Evolutionary conservation across 1,140 invertebrate species (phyloP).

Genomic region (Drosophila tsacasi): DNA sequence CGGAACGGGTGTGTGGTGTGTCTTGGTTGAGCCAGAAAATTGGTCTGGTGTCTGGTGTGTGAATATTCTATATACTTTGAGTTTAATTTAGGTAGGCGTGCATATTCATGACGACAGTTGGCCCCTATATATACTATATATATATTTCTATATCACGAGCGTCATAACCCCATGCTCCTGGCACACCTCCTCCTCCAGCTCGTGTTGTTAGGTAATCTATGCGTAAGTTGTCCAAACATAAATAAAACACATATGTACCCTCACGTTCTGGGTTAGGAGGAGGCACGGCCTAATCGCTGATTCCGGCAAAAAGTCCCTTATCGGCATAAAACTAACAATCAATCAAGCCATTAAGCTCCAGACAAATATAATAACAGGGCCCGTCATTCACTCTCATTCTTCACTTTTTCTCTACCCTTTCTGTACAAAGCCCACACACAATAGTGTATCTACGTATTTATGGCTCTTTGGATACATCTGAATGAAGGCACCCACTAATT

Average conservation of each 20-base stretch:
- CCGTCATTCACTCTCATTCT: slow-evolving; percentile 10
- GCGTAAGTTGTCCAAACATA: slow-evolving; percentile 42
- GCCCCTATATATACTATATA: slow-evolving; percentile 25
- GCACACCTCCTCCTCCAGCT: not conserved
- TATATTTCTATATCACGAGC: slow-evolving; percentile 3
- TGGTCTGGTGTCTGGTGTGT: slow-evolving; percentile 37
- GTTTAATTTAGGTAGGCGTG: slow-evolving; percentile 36
- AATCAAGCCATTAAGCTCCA: slow-evolving; percentile 54
- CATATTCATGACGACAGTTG: slow-evolving; percentile 63
- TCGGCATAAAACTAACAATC: slow-evolving; percentile 46
- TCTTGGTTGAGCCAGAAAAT: slow-evolving; percentile 41
- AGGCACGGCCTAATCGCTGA: slow-evolving; percentile 52
- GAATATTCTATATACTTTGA: slow-evolving; percentile 22
- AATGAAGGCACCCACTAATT: slow-evolving; percentile 51
- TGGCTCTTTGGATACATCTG: slow-evolving; percentile 26
- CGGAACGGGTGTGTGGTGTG: not conserved
- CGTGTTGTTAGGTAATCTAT: slow-evolving; percentile 52
- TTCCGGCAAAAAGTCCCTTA: slow-evolving; percentile 36
- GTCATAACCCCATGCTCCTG: slow-evolving; percentile 33
- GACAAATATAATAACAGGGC: slow-evolving; percentile 41
- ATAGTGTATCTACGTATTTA: slow-evolving; percentile 4
- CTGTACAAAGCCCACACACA: slow-evolving; percentile 7
- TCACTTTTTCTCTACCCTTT: slow-evolving; percentile 3
- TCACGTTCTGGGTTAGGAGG: slow-evolving; percentile 40
- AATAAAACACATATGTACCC: slow-evolving; percentile 21